phyloP scores from a whole-genome alignment of 2,888 invertebrate genomes.

The Minunthozetes semirufus region DNA sequence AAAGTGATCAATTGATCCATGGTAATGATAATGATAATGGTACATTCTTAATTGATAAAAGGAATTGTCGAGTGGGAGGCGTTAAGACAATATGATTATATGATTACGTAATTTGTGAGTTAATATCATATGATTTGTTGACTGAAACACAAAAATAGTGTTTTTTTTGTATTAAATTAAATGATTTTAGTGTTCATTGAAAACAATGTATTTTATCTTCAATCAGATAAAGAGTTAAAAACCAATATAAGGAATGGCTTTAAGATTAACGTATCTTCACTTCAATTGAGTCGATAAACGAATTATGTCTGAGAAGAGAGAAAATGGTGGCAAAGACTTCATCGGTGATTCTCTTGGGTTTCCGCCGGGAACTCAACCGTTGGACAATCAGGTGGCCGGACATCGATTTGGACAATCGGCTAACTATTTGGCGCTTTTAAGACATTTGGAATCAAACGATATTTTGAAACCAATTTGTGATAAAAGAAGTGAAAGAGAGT shows the following conservation, averaged over 20 bases:
- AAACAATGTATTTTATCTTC: not conserved
- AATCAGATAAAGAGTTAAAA: not conserved
- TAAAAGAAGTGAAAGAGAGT: slow-evolving; percentile 39
- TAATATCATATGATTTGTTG: not conserved
- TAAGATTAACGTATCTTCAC: not conserved
- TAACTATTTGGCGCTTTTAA: slow-evolving; percentile 40
- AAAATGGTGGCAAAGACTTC: not conserved
- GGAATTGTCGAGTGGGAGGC: too few relatives aligned
- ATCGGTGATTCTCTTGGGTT: not conserved
- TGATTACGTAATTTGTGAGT: too few relatives aligned
- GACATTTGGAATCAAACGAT: slow-evolving; percentile 38
- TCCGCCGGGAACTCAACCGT: slow-evolving; percentile 38
- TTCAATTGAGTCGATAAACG: not conserved
- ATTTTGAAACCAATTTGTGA: slow-evolving; percentile 41
- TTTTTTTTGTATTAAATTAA: not conserved
- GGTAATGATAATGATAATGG: too few relatives aligned
- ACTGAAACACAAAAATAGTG: not conserved
- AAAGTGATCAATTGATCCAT: too few relatives aligned
- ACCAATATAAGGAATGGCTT: not conserved
- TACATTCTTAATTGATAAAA: too few relatives aligned
- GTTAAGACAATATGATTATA: too few relatives aligned
- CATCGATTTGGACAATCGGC: slow-evolving; percentile 43
- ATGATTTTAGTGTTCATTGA: not conserved
- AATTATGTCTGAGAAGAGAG: slow-evolving; percentile 7
- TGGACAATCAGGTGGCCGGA: slow-evolving; percentile 44